Conservation (phyloP, 2,113 vertebrate genomes). For the Elgaria multicarinata region DNA sequence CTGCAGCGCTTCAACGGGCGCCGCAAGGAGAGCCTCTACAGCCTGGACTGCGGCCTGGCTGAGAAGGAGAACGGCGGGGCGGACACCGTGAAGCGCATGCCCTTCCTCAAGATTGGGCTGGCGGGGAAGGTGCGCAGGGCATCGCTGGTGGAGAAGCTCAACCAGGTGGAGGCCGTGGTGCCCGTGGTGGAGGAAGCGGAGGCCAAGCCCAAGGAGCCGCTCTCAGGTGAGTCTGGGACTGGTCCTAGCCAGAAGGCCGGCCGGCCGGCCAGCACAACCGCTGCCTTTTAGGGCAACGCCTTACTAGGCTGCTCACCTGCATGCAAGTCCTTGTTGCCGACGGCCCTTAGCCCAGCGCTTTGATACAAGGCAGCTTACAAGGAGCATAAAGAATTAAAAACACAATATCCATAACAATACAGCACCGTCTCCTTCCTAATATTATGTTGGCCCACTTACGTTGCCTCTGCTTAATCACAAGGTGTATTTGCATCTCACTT, state of each 20-base stretch:
- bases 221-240: constrained; percentile 80
- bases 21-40: constrained; percentile 69
- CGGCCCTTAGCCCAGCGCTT: too few species aligned
- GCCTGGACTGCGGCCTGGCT: constrained; percentile 64
- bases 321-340: too few species aligned
- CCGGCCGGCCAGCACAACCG: fast-evolving
- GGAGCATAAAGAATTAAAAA: too few species aligned
- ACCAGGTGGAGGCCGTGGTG: constrained; percentile 58
- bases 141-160: constrained; percentile 74
- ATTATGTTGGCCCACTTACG: too few species aligned
- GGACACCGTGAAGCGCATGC: constrained; percentile 71
- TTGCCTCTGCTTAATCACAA: not conserved
- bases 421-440: too few species aligned
- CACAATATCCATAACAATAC: too few species aligned
- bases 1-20: constrained; percentile 76
- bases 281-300: too few species aligned
- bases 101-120: constrained; percentile 85
- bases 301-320: too few species aligned
- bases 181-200: constrained; percentile 68
- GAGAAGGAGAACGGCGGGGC: constrained; percentile 65
- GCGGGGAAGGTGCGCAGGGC: constrained; percentile 79
- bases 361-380: too few species aligned
- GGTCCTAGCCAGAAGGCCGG: not conserved
- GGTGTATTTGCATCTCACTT: not conserved
- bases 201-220: constrained; percentile 79